These are phyloP conservation scores for Apeltes quadracus DNA, from an alignment of 2,113 vertebrate species.

Conservation along the genomic window DNA sequence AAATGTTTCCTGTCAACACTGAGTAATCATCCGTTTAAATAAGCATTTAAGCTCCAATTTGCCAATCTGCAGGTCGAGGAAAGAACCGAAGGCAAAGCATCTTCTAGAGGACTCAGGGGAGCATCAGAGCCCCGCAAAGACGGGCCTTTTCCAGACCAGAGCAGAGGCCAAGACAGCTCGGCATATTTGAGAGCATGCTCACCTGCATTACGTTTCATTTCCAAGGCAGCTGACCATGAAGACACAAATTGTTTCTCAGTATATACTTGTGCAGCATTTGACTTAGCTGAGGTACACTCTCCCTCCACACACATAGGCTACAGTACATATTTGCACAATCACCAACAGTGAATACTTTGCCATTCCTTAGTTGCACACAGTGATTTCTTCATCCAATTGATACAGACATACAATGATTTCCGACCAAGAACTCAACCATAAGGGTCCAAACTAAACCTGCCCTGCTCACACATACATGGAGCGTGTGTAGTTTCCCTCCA, in stretches of 20 bases:
- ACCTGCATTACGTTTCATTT: slow-evolving; percentile 24
- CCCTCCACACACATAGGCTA: slow-evolving; percentile 9
- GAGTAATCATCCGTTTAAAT: background rate
- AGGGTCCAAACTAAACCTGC: background rate
- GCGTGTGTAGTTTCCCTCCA: background rate
- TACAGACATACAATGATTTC: slow-evolving; percentile 4
- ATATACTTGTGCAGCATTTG: slow-evolving; percentile 29
- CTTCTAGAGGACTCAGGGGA: slow-evolving; percentile 81
- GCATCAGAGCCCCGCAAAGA: slow-evolving; percentile 13
- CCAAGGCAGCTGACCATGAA: slow-evolving; percentile 29
- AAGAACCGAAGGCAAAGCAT: slow-evolving; percentile 94
- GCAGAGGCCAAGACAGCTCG: slow-evolving; percentile 27
- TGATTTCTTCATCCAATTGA: slow-evolving; percentile 15
- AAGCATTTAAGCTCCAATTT: slow-evolving; percentile 1
- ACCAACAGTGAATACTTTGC: slow-evolving; percentile 18
- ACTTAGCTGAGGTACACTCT: slow-evolving; percentile 24
- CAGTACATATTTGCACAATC: slow-evolving; percentile 46
- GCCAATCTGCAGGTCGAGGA: slow-evolving; percentile 83
- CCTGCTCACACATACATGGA: background rate
- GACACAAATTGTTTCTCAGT: slow-evolving; percentile 23
- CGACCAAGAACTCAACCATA: background rate
- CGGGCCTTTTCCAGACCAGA: slow-evolving; percentile 26
- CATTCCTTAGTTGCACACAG: slow-evolving; percentile 10
- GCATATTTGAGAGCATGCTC: slow-evolving; percentile 18
- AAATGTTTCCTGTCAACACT: background rate